Conservation (phyloP, 2,797 vertebrate species). For the Alauda arvensis region DNA sequence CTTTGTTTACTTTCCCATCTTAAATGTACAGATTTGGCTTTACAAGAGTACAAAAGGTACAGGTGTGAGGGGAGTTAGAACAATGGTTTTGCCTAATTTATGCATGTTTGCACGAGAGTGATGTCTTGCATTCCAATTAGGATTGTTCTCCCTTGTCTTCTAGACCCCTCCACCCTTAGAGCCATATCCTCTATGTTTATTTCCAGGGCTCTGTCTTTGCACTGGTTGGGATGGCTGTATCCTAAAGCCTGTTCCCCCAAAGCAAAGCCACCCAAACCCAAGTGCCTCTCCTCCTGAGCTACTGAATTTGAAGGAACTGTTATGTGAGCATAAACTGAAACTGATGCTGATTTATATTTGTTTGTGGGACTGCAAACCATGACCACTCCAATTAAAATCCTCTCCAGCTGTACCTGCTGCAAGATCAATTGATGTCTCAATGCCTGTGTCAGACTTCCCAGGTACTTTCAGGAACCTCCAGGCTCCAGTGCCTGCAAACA, state of each 20-base stretch:
- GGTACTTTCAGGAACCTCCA: not conserved
- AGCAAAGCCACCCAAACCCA: not conserved
- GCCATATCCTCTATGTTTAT: not conserved
- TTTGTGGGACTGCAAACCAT: not conserved
- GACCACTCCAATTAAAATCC: not conserved
- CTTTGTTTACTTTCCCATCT: constrained; percentile 8
- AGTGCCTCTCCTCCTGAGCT: not conserved
- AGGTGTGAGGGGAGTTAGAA: not conserved
- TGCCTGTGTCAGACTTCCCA: not conserved
- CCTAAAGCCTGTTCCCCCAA: not conserved
- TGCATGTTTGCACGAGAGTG: not conserved
- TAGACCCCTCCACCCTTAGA: not conserved
- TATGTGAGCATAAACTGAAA: not conserved
- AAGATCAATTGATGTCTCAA: not conserved
- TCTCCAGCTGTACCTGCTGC: not conserved
- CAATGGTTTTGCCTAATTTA: not conserved
- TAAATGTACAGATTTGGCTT: not conserved
- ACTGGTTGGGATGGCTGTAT: not conserved
- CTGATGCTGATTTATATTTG: not conserved
- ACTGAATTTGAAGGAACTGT: not conserved
- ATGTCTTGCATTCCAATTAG: not conserved
- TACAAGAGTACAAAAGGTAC: not conserved
- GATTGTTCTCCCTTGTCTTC: not conserved
- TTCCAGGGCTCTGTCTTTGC: not conserved
- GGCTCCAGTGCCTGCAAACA: not conserved